Conservation (phyloP, 2,113 vertebrate species). For the Sinocyclocheilus anophthalmus region DNA sequence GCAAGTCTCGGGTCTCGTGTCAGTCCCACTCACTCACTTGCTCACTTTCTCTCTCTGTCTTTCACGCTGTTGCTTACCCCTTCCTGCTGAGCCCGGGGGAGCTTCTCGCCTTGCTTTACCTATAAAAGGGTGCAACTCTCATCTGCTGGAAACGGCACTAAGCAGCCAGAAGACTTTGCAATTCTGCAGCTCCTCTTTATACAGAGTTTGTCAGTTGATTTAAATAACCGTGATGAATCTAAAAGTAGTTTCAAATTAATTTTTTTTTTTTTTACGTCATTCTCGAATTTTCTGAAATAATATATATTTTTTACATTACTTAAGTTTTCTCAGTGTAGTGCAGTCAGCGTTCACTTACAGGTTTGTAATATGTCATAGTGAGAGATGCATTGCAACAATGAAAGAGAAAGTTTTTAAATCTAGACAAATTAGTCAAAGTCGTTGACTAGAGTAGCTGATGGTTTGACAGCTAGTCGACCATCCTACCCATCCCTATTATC, state of each 20-base stretch:
- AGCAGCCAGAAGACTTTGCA: slow-evolving; percentile 26
- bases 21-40: slow-evolving; percentile 65
- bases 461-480: neutral
- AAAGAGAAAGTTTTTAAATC: neutral
- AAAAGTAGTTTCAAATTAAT: neutral
- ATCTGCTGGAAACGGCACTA: slow-evolving; percentile 53
- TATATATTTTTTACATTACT: too few species aligned
- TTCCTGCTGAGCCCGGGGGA: slow-evolving; percentile 76
- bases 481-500: neutral
- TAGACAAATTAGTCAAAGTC: neutral
- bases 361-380: neutral
- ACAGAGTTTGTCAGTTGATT: neutral
- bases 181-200: neutral
- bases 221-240: neutral
- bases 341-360: too few species aligned
- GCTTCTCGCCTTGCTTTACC: slow-evolving; percentile 81
- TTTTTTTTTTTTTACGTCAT: neutral
- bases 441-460: too few species aligned
- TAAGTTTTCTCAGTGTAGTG: too few species aligned
- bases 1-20: slow-evolving; percentile 74
- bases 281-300: too few species aligned
- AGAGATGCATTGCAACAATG: neutral
- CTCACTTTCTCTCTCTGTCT: slow-evolving; percentile 67
- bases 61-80: slow-evolving; percentile 69
- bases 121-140: slow-evolving; percentile 87